phyloP scores from a whole-genome alignment of 2,797 vertebrate genomes.

The Lates japonicus region DNA sequence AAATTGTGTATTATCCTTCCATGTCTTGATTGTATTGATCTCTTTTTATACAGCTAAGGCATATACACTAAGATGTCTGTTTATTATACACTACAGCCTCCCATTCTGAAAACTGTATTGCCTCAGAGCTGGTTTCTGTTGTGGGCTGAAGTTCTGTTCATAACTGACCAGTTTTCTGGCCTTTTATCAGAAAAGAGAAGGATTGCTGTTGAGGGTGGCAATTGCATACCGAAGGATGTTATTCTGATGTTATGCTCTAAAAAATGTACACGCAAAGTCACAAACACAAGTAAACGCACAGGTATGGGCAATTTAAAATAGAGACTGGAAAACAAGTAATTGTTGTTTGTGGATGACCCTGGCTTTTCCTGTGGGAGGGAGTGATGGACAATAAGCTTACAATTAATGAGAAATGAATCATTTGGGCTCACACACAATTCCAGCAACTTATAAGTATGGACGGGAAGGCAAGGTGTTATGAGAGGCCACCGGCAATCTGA shows the following conservation, averaged over 20 bases:
- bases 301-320: background rate
- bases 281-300: background rate
- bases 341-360: background rate
- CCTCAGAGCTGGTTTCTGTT: background rate
- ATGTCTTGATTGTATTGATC: background rate
- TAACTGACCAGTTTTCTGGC: background rate
- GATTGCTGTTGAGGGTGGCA: background rate
- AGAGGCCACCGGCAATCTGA: conserved; percentile 91
- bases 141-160: background rate
- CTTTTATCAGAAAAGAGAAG: background rate
- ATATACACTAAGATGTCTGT: background rate
- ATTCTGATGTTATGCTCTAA: background rate
- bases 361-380: too few relatives aligned
- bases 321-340: background rate
- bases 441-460: background rate
- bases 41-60: background rate
- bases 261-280: background rate
- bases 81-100: background rate
- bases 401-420: background rate
- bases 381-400: too few relatives aligned
- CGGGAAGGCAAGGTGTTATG: conserved; percentile 73
- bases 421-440: background rate
- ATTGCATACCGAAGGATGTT: background rate
- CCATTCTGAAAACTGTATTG: background rate
- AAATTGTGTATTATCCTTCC: background rate